A percentile compares a stretch with the other conserved stretches of the same genome.
phyloP scores from a whole-genome alignment of 2,797 vertebrate genomes.

The Siniperca scherzeri region DNA sequence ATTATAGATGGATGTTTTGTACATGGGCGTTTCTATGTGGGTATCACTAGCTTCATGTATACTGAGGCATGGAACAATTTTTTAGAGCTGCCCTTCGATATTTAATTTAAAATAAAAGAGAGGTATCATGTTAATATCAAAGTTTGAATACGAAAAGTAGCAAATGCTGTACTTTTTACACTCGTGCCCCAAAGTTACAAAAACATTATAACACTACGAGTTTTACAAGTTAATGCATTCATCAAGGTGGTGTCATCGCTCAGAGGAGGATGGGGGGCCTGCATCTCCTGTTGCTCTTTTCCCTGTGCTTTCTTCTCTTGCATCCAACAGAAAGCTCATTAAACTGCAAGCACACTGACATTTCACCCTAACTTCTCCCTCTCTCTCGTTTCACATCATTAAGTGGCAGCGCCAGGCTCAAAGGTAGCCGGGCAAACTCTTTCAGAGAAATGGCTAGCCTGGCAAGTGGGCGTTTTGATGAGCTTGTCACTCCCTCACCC shows the following conservation, averaged over 20 bases:
- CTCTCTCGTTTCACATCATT: conserved; percentile 94
- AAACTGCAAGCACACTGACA: conserved; percentile 90
- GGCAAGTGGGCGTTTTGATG: conserved; percentile 93
- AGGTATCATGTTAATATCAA: neutral
- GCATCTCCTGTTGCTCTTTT: conserved; percentile 70
- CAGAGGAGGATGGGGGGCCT: conserved; percentile 14
- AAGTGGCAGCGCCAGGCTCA: conserved; percentile 90
- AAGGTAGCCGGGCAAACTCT: conserved; percentile 89
- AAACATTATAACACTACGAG: neutral
- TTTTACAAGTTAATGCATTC: conserved; percentile 27
- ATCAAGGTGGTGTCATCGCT: conserved; percentile 21
- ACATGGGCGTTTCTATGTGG: neutral
- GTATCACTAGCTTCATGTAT: neutral
- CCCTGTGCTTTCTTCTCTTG: conserved; percentile 55
- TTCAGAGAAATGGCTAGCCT: conserved; percentile 89
- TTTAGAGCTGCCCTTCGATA: neutral
- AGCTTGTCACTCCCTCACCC: conserved; percentile 94
- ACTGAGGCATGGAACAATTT: neutral
- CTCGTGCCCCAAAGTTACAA: neutral
- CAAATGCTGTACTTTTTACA: neutral
- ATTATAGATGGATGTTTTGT: neutral
- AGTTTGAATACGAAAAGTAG: neutral
- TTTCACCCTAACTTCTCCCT: conserved; percentile 90
- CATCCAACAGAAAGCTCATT: conserved; percentile 90
- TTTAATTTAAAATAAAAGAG: neutral